Percentiles rank a stretch among this genome's conserved stretches.
Evolutionary conservation across 2,113 vertebrate genomes (phyloP).

Genomic region (Arizona elegans): DNA sequence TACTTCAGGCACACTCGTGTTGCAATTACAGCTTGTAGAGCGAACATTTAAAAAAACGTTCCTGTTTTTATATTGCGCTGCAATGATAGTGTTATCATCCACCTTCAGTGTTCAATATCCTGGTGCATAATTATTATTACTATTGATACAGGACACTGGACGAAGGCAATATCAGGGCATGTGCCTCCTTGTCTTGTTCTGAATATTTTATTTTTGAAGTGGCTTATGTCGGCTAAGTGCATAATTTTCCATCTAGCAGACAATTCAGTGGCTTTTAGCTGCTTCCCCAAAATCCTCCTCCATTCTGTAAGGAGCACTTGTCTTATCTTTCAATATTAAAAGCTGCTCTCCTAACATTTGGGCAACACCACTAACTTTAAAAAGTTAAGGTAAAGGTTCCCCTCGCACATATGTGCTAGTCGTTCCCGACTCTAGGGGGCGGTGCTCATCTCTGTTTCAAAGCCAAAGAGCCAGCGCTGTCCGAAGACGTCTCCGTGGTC

Average conservation of each 20-base stretch:
- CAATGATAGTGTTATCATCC: background rate
- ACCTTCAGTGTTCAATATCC: background rate
- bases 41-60: background rate
- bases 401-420: too few relatives aligned
- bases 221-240: background rate
- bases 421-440: too few relatives aligned
- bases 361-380: too few relatives aligned
- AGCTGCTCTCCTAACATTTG: background rate
- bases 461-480: too few relatives aligned
- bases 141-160: background rate
- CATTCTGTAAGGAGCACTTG: background rate
- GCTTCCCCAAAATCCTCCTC: background rate
- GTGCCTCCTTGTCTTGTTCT: background rate
- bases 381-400: too few relatives aligned
- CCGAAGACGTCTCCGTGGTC: too few relatives aligned
- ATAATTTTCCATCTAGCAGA: background rate
- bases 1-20: background rate
- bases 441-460: too few relatives aligned
- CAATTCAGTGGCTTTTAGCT: background rate
- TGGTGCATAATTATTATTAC: background rate
- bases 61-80: background rate
- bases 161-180: background rate
- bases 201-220: background rate
- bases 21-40: background rate
- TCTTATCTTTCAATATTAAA: too few relatives aligned